phyloP scores from a whole-genome alignment of 92 coral and sea anemone species.

The Porites divaricata region DNA sequence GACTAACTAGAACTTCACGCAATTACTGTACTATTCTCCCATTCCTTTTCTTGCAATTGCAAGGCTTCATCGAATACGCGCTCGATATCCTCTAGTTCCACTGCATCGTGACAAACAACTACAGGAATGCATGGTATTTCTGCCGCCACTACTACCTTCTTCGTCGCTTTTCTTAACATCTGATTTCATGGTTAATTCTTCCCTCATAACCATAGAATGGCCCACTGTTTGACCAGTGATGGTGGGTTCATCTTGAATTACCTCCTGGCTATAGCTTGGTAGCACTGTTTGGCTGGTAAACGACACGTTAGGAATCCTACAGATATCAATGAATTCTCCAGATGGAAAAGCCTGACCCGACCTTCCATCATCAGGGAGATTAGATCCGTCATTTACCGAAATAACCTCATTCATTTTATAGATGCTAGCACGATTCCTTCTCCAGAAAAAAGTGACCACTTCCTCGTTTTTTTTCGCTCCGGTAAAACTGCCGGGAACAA shows the following conservation, averaged over 20 bases:
- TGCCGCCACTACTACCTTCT: background rate
- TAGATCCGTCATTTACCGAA: background rate
- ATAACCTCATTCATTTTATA: background rate
- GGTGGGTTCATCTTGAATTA: background rate
- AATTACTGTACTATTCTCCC: constrained; percentile 1
- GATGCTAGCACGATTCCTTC: background rate
- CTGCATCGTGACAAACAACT: constrained; percentile 6
- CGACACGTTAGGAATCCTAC: background rate
- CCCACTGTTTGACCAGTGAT: background rate
- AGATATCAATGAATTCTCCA: background rate
- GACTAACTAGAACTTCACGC: background rate
- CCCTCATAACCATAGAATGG: background rate
- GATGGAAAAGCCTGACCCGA: too few species aligned
- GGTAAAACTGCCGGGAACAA: background rate
- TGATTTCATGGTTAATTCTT: constrained; percentile 14
- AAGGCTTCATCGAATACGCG: constrained; percentile 3
- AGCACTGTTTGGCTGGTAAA: background rate
- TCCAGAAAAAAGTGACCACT: background rate
- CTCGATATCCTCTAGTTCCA: constrained; percentile 12
- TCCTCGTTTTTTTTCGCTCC: background rate
- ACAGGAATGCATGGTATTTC: background rate
- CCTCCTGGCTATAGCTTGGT: background rate
- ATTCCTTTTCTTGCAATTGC: background rate
- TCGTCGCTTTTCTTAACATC: background rate
- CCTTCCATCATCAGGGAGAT: background rate